Evolutionary conservation across 2,797 vertebrate species (phyloP).

Genomic region (Peromyscus aztecus): DNA sequence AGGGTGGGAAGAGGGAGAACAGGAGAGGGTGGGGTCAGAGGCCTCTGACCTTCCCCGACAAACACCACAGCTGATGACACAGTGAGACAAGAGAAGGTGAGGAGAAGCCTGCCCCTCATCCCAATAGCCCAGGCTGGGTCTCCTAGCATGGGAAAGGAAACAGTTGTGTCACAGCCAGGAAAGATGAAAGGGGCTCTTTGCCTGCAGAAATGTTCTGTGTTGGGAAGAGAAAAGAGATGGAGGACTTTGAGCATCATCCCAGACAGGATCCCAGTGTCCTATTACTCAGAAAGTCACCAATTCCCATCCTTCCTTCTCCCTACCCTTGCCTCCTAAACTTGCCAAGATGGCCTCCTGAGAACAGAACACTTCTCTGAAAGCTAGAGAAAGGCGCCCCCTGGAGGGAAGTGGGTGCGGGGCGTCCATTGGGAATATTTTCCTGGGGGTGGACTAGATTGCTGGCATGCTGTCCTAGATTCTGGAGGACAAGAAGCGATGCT

Average conservation of each 20-base stretch:
- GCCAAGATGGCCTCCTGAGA: not conserved
- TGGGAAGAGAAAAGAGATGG: not conserved
- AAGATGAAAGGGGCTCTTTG: not conserved
- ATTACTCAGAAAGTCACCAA: not conserved
- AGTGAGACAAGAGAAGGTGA: not conserved
- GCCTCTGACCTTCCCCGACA: not conserved
- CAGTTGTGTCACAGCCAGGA: not conserved
- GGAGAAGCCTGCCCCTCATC: not conserved
- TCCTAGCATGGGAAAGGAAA: not conserved
- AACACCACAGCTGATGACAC: not conserved
- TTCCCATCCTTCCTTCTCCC: not conserved
- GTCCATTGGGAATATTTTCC: not conserved
- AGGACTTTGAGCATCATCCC: not conserved
- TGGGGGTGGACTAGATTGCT: not conserved
- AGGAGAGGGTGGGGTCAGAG: no score
- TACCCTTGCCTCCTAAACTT: not conserved
- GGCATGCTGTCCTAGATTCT: not conserved
- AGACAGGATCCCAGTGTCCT: not conserved
- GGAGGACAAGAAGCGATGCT: not conserved
- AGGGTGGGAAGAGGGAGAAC: not conserved
- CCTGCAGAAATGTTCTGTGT: not conserved
- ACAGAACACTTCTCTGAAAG: not conserved
- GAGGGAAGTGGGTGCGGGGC: not conserved
- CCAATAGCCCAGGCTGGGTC: not conserved
- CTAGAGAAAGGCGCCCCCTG: not conserved